Evolutionary conservation across 2,888 invertebrate species (phyloP).

Genomic region (Pseudoips prasinana): DNA sequence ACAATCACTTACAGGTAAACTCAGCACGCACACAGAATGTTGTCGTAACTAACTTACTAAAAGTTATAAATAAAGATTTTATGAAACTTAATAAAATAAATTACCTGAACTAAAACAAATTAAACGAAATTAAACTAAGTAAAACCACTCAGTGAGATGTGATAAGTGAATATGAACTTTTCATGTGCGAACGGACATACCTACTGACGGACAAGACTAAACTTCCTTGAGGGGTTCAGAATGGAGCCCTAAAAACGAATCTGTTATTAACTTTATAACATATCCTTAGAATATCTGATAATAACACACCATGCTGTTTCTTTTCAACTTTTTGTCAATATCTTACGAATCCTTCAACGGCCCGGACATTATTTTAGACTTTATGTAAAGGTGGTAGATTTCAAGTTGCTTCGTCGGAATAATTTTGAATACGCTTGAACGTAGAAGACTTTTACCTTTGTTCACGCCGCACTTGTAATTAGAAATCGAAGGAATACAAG

Average conservation of each 20-base stretch:
- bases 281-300: slow-evolving; percentile 42
- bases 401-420: slow-evolving; percentile 8
- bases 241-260: slow-evolving; percentile 28
- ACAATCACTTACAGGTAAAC: too few species aligned
- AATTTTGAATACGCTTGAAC: slow-evolving; percentile 1
- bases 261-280: slow-evolving; percentile 45
- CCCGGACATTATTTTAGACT: slow-evolving; percentile 1
- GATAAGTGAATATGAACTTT: too few species aligned
- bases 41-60: too few species aligned
- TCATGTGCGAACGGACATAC: too few species aligned
- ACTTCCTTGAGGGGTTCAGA: too few species aligned
- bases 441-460: slow-evolving; percentile 30
- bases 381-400: slow-evolving; percentile 9
- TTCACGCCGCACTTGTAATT: slow-evolving; percentile 42
- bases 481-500: slow-evolving; percentile 39
- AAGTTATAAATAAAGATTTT: too few species aligned
- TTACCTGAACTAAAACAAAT: too few species aligned
- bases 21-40: too few species aligned
- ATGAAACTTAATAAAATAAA: too few species aligned
- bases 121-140: too few species aligned
- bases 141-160: too few species aligned
- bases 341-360: slow-evolving; percentile 1
- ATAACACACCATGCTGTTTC: slow-evolving; percentile 41
- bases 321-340: slow-evolving; percentile 34
- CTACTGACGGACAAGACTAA: too few species aligned